These are phyloP conservation scores for Synaphobranchus kaupii DNA, from an alignment of 2,797 vertebrate species.

Conservation along the genomic window DNA sequence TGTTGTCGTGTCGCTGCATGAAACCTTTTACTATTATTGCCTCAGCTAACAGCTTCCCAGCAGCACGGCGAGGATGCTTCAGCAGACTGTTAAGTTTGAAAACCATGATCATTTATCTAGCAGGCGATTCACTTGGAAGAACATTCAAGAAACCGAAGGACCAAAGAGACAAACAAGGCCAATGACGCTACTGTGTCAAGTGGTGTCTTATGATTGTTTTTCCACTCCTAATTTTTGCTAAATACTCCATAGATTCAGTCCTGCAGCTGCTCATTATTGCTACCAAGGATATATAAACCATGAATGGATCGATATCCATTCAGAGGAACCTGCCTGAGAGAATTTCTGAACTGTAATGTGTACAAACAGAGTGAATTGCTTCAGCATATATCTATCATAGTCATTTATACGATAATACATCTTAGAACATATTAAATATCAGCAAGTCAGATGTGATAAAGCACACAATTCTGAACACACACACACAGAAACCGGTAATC, in stretches of 20 bases:
- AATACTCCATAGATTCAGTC: not conserved
- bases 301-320: constrained; percentile 14
- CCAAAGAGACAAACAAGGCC: not conserved
- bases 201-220: not conserved
- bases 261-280: not conserved
- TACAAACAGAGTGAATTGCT: constrained; percentile 7
- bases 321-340: not conserved
- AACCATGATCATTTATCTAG: not conserved
- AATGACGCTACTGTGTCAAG: not conserved
- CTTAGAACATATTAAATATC: not conserved
- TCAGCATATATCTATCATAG: constrained; percentile 11
- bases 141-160: not conserved
- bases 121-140: not conserved
- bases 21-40: not conserved
- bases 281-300: not conserved
- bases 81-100: not conserved
- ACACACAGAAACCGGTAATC: constrained; percentile 7
- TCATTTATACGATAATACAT: not conserved
- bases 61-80: not conserved
- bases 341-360: not conserved
- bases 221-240: not conserved
- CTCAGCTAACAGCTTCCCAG: not conserved
- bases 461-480: constrained; percentile 27
- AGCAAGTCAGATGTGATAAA: constrained; percentile 15
- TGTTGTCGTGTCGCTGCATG: not conserved